These are phyloP conservation scores for Spodoptera littoralis DNA, from an alignment of 2,888 invertebrate species.

Conservation along the genomic window DNA sequence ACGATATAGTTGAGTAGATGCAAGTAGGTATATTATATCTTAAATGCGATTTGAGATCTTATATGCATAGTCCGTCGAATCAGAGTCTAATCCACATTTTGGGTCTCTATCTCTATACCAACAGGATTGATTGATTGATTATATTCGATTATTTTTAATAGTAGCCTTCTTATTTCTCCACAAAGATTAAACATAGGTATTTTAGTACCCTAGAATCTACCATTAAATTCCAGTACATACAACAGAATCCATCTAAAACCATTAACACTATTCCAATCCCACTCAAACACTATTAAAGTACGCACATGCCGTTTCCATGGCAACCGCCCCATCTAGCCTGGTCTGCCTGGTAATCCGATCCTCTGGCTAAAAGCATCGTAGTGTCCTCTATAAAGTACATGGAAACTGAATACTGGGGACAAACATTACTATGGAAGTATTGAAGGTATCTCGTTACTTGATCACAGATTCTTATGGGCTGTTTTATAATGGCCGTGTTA, in stretches of 20 bases:
- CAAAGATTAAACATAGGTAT: too few species aligned
- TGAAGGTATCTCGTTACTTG: slow-evolving; percentile 26
- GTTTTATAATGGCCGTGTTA: neutral
- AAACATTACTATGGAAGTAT: slow-evolving; percentile 7
- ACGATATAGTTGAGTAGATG: too few species aligned
- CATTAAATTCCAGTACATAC: neutral
- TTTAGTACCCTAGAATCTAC: neutral
- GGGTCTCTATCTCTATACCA: too few species aligned
- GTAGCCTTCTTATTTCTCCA: too few species aligned
- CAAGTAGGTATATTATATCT: too few species aligned
- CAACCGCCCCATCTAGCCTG: slow-evolving; percentile 25
- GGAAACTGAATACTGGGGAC: slow-evolving; percentile 27
- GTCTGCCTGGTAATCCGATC: slow-evolving; percentile 49
- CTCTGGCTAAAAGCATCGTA: slow-evolving; percentile 40
- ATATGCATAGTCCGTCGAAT: too few species aligned
- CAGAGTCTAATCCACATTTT: too few species aligned
- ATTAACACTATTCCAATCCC: neutral
- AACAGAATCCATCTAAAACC: neutral
- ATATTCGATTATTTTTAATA: too few species aligned
- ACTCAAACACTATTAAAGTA: slow-evolving; percentile 18
- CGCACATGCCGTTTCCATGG: slow-evolving; percentile 40
- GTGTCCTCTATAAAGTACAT: slow-evolving; percentile 28
- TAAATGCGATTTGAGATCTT: too few species aligned
- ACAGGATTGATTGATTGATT: too few species aligned
- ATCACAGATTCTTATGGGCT: slow-evolving; percentile 23